Percentiles rank a stretch among this genome's conserved stretches.
phyloP scores from a whole-genome alignment of 2,797 vertebrate species.

The Pterois miles region DNA sequence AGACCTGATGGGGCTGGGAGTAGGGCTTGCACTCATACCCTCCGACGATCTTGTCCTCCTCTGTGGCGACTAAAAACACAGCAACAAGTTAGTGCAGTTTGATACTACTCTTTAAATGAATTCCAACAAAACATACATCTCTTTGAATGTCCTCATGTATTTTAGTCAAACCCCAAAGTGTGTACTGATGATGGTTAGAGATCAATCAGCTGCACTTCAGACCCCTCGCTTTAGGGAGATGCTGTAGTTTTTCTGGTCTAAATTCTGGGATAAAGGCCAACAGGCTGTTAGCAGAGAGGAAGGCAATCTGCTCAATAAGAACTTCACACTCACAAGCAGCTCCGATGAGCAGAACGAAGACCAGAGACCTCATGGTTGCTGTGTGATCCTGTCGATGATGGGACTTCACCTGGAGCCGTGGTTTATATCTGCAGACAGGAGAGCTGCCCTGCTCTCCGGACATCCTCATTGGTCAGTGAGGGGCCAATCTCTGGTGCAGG shows the following conservation, averaged over 20 bases:
- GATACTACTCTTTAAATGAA: not conserved
- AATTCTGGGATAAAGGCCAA: not conserved
- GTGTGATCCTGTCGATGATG: constrained; percentile 64
- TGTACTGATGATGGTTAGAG: not conserved
- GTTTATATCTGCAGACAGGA: constrained; percentile 67
- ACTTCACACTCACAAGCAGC: constrained; percentile 76
- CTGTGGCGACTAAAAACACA: constrained; percentile 52
- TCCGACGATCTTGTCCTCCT: constrained; percentile 80
- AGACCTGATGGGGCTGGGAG: constrained; percentile 74
- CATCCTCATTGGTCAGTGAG: constrained; percentile 32
- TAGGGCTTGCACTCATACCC: constrained; percentile 69
- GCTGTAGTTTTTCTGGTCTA: not conserved
- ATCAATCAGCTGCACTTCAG: not conserved
- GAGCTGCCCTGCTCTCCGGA: not conserved
- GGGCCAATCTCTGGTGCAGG: constrained; percentile 25
- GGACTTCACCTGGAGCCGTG: not conserved
- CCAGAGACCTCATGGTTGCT: constrained; percentile 68
- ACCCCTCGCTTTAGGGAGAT: not conserved
- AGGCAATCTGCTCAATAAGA: not conserved
- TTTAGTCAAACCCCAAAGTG: not conserved
- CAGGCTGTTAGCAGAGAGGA: not conserved
- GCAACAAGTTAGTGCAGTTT: not conserved
- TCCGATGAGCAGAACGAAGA: constrained; percentile 80
- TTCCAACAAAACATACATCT: not conserved
- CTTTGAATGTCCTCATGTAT: not conserved